Evolutionary conservation across 2,888 invertebrate species (phyloP).

Genomic region (Drosophila macrospina): DNA sequence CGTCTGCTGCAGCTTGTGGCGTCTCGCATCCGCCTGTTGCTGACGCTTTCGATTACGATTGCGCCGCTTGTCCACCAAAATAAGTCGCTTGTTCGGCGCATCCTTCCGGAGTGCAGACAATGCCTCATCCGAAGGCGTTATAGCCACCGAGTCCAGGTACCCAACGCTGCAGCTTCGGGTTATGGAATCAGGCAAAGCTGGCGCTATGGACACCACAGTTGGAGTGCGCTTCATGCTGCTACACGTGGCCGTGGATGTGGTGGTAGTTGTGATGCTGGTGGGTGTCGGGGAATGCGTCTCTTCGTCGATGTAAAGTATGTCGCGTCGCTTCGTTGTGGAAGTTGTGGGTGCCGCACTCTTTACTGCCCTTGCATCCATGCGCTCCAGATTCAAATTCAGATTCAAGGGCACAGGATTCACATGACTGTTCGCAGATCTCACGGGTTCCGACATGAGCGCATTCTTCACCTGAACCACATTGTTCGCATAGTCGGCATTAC

Average conservation of each 20-base stretch:
- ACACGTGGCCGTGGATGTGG: constrained; percentile 56
- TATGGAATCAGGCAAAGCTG: constrained; percentile 89
- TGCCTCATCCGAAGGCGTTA: constrained; percentile 91
- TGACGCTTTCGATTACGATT: constrained; percentile 85
- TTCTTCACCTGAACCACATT: constrained; percentile 89
- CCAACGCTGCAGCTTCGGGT: constrained; percentile 95
- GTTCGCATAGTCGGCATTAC: constrained; percentile 88
- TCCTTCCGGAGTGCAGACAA: constrained; percentile 90
- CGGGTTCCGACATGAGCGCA: constrained; percentile 88
- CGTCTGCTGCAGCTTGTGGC: constrained; percentile 84
- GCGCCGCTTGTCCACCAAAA: constrained; percentile 89
- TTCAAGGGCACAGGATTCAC: constrained; percentile 86
- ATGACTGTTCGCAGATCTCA: constrained; percentile 84
- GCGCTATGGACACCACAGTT: constrained; percentile 89
- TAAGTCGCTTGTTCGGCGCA: constrained; percentile 90
- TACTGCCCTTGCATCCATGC: constrained; percentile 79
- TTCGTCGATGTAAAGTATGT: constrained; percentile 90
- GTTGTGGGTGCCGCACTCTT: constrained; percentile 56
- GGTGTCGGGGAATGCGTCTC: constrained; percentile 86
- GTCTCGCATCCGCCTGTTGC: constrained; percentile 81
- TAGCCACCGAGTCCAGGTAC: constrained; percentile 93
- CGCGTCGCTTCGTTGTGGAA: constrained; percentile 85
- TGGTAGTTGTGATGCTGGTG: constrained; percentile 56
- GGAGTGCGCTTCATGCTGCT: constrained; percentile 86
- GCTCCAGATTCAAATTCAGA: constrained; percentile 87